Conservation (phyloP, 2,888 invertebrate genomes). For the Amiota mariae region DNA sequence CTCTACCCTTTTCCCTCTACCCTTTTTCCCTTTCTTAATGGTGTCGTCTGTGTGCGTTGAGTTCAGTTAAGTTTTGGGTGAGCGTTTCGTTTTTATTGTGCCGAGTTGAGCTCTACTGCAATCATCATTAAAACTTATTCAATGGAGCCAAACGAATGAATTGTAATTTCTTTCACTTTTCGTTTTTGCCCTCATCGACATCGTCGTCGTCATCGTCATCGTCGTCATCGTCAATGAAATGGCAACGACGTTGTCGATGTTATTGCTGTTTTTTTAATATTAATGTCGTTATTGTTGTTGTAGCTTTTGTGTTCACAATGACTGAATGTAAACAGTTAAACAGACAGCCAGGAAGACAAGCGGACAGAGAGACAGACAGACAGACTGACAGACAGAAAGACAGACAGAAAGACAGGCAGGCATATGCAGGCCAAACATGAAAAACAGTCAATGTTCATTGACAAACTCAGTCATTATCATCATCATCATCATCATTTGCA, state of each 20-base stretch:
- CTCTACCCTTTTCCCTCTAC: not conserved
- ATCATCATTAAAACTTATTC: slow-evolving; percentile 69
- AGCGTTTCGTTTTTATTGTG: not conserved
- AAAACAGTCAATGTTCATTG: not conserved
- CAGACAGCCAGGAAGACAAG: not conserved
- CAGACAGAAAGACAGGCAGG: not conserved
- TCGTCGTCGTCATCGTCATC: not conserved
- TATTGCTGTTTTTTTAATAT: slow-evolving; percentile 2
- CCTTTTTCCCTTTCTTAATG: slow-evolving; percentile 7
- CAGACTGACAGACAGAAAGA: not conserved
- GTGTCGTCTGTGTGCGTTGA: slow-evolving; percentile 29
- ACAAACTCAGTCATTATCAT: no score
- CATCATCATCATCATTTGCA: no score
- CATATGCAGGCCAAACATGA: slow-evolving; percentile 3
- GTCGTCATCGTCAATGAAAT: not conserved
- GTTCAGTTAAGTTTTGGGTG: slow-evolving; percentile 34
- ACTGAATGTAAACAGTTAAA: not conserved
- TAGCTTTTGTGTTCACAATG: not conserved
- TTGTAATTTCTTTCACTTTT: slow-evolving; percentile 24
- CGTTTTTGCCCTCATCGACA: not conserved
- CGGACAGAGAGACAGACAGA: not conserved
- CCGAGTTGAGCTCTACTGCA: slow-evolving; percentile 59
- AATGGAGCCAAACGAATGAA: slow-evolving; percentile 48
- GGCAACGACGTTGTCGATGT: not conserved
- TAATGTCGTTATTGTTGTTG: slow-evolving; percentile 19